These are phyloP conservation scores for Pristionchus pacificus DNA, from an alignment of 1,140 invertebrate genomes.

Conservation along the genomic window DNA sequence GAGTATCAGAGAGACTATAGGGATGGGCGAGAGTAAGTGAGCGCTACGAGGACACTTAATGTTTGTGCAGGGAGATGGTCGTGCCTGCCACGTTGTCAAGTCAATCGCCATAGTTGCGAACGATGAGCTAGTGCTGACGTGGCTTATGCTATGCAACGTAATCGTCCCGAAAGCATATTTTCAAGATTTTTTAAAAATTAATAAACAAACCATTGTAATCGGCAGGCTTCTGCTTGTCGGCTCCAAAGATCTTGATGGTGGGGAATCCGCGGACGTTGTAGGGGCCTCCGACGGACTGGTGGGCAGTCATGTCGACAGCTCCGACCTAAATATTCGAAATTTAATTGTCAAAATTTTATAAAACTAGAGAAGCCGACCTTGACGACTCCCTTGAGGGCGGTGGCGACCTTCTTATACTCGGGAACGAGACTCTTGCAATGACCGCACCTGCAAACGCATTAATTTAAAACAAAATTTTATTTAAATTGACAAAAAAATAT, in stretches of 20 bases:
- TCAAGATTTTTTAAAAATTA: no score
- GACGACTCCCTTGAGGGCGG: conserved; percentile 80
- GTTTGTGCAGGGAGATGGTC: no score
- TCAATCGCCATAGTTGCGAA: no score
- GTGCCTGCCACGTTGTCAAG: no score
- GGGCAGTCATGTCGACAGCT: conserved; percentile 82
- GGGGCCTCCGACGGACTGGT: conserved; percentile 74
- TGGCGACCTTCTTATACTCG: conserved; percentile 82
- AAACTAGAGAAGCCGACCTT: conserved; percentile 88
- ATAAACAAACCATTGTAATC: conserved; percentile 73
- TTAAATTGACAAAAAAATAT: conserved; percentile 58
- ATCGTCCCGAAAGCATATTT: no score
- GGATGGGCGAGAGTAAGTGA: no score
- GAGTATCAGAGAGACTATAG: no score
- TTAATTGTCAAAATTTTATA: conserved; percentile 72
- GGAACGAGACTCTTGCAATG: conserved; percentile 63
- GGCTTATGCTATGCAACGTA: no score
- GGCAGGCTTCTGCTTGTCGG: conserved; percentile 78
- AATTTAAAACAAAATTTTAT: conserved; percentile 2
- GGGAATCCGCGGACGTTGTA: conserved; percentile 87
- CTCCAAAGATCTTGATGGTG: conserved; percentile 89
- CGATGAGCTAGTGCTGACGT: no score
- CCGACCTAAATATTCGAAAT: conserved; percentile 60
- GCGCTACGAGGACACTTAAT: no score
- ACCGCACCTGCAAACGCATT: conserved; percentile 61